Base-by-base conservation (phyloP, 2,797 vertebrate species). In the Typhlichthys eigenmanni region DNA sequence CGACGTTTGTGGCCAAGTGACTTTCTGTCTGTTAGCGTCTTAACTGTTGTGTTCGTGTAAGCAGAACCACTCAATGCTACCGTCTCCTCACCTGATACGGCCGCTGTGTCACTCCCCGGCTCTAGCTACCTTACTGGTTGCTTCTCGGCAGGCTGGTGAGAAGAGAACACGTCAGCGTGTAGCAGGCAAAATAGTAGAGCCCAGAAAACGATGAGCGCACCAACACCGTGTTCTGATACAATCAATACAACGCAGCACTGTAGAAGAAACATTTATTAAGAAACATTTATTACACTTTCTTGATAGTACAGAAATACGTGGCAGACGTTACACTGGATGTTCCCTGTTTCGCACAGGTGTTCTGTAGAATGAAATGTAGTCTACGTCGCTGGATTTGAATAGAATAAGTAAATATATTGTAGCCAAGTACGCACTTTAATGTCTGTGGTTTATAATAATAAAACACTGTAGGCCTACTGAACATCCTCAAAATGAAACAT, bases 71-170 rank as follows among this genome's bases (percentile, higher is more conserved):
- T 47, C 24, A 75, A 65, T 75, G 54, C 19, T 19, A 69, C 47
- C 43, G n/a, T 5, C 82, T 67, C 78, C 91, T 91, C 83, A 93
- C 92, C 92, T 91, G 91, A 86, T 82, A 66, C 85, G 68, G 88
- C 91, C 88, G 89, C 88, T 91, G 90, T 91, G 89, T 93, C 90
- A 88, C 89, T 91, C 83, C 81, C 91, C 86, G 87, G 91, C 90
- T 83, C 82, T 84, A 48, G 29, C 64, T 77, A 75, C 79, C 86
- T 85, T 85, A 85, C 88, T 88, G 89, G 87, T 88, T 78, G 69
- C 80, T 69, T 80, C 74, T 87, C 81, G 71, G 72, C 71, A 72
- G 80, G 70, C 73, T 73, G 79, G 53, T 84, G 88, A 81, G 90
- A 88, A 92, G 88, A 81, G 90, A 88, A 92, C 92, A 93, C 92